phyloP scores from a whole-genome alignment of 2,113 vertebrate species.

The Columba livia region DNA sequence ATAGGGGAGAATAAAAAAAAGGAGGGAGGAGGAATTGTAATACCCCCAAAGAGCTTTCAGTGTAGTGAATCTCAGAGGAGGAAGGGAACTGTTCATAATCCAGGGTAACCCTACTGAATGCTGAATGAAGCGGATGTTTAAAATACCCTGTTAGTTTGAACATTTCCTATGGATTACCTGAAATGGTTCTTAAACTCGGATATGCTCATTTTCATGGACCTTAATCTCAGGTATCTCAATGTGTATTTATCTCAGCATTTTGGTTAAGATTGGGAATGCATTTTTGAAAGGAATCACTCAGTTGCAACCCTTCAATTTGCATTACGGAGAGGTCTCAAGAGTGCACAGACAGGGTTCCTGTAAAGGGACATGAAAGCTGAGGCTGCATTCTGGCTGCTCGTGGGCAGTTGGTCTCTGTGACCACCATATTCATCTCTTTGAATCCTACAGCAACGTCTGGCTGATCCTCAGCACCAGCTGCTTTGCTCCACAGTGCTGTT shows the following conservation, averaged over 20 bases:
- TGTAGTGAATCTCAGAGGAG: background rate
- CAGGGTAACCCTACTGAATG: background rate
- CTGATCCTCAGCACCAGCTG: background rate
- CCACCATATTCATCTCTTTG: background rate
- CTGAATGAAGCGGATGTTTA: background rate
- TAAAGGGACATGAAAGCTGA: background rate
- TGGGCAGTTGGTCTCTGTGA: background rate
- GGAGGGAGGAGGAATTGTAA: background rate
- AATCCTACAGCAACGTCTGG: background rate
- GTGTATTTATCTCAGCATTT: background rate
- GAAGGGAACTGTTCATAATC: background rate
- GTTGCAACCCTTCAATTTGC: background rate
- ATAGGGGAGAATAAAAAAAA: background rate
- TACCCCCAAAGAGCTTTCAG: too few species aligned
- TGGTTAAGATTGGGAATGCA: accelerated
- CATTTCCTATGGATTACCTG: background rate
- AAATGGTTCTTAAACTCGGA: background rate
- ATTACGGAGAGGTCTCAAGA: background rate
- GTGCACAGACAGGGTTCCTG: background rate
- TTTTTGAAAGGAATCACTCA: background rate
- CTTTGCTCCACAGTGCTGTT: background rate
- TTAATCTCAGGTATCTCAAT: background rate
- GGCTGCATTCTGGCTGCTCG: background rate
- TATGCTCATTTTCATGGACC: background rate
- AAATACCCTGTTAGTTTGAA: background rate